These are phyloP conservation scores for Phoenicopterus ruber DNA, from an alignment of 2,113 vertebrate species.

Conservation along the genomic window DNA sequence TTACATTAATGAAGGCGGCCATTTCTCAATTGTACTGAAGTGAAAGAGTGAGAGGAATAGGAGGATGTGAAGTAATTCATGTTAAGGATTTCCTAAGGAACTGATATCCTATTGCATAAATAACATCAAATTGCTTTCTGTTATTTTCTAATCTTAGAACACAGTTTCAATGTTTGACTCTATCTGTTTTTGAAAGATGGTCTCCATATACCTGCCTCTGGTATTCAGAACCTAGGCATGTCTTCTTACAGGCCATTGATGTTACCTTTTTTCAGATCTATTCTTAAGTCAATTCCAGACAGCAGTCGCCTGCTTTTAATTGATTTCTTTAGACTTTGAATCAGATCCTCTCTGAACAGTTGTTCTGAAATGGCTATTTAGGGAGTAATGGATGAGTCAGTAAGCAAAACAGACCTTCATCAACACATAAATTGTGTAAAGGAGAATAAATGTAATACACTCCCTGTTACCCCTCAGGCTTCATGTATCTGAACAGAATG, in stretches of 20 bases:
- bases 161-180: not conserved
- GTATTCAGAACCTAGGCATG: not conserved
- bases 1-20: not conserved
- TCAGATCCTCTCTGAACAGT: rapidly evolving
- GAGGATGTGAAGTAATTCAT: not conserved
- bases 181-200: not conserved
- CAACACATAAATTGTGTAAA: not conserved
- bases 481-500: not conserved
- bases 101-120: not conserved
- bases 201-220: not conserved
- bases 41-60: not conserved
- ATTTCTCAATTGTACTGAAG: not conserved
- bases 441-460: not conserved
- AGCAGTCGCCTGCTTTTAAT: not conserved
- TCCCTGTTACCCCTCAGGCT: not conserved
- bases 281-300: not conserved
- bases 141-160: not conserved
- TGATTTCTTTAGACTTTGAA: not conserved
- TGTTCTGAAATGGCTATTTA: not conserved
- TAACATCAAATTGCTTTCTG: not conserved
- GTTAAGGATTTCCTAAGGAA: not conserved
- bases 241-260: not conserved
- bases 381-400: not conserved
- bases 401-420: not conserved
- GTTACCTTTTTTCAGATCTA: not conserved